Evolutionary conservation across 2,888 invertebrate species (phyloP).

Genomic region (Saturnia pavonia): DNA sequence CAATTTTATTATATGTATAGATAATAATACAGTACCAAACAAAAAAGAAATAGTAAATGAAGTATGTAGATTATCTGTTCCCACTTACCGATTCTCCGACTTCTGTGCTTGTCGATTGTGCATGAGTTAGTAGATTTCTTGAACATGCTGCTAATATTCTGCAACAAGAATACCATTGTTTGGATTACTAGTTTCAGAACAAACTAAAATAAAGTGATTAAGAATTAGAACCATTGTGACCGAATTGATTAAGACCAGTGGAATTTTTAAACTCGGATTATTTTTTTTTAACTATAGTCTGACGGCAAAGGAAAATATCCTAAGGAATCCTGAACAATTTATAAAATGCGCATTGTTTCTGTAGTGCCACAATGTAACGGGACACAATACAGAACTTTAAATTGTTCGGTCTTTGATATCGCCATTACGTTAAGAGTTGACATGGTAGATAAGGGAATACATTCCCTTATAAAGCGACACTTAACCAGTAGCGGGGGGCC

Average conservation of each 20-base stretch:
- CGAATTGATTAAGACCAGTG: neutral
- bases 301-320: no score
- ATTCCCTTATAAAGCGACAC: no score
- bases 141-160: conserved; percentile 61
- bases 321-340: no score
- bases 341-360: neutral
- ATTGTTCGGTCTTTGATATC: neutral
- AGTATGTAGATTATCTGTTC: neutral
- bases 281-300: no score
- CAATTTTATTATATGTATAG: no score
- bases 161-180: conserved; percentile 41
- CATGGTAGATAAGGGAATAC: no score
- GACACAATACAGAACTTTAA: neutral
- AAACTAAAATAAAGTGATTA: neutral
- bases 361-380: neutral
- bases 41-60: neutral
- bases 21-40: no score
- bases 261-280: neutral
- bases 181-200: neutral
- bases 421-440: neutral
- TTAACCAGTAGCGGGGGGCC: no score
- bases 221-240: no score
- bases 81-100: conserved; percentile 62
- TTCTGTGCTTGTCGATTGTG: conserved; percentile 60
- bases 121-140: conserved; percentile 51